These are phyloP conservation scores for Torymus aiolomorphi DNA, from an alignment of 2,888 invertebrate genomes.

Conservation along the genomic window DNA sequence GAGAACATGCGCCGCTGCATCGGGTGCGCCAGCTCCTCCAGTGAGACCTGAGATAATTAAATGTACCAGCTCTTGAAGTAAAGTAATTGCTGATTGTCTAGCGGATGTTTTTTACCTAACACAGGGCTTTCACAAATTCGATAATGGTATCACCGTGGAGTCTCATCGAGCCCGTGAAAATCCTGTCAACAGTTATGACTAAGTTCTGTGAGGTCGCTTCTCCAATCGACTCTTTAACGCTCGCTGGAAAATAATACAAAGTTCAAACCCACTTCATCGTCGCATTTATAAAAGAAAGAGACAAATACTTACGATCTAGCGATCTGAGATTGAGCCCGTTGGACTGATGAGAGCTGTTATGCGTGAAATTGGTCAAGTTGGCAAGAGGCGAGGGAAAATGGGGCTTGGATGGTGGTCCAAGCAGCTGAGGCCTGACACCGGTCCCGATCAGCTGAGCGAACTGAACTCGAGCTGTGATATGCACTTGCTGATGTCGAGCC, in stretches of 20 bases:
- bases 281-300: neutral
- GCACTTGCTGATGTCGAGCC: slow-evolving; percentile 98
- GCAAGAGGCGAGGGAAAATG: slow-evolving; percentile 69
- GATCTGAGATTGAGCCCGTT: slow-evolving; percentile 83
- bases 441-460: slow-evolving; percentile 98
- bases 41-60: slow-evolving; percentile 79
- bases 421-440: slow-evolving; percentile 88
- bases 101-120: slow-evolving; percentile 78
- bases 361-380: slow-evolving; percentile 68
- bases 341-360: slow-evolving; percentile 75
- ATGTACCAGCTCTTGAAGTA: neutral
- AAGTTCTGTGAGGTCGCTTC: slow-evolving; percentile 99
- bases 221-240: slow-evolving; percentile 97
- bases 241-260: slow-evolving; percentile 76
- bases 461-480: slow-evolving; percentile 97
- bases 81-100: too few species aligned
- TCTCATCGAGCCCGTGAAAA: slow-evolving; percentile 95
- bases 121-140: slow-evolving; percentile 97
- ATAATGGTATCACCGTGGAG: slow-evolving; percentile 99
- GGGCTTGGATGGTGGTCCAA: slow-evolving; percentile 72
- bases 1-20: too few species aligned
- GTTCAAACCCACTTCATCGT: neutral
- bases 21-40: slow-evolving; percentile 93
- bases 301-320: slow-evolving; percentile 80
- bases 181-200: slow-evolving; percentile 98